Evolutionary conservation across 2,113 vertebrate species (phyloP).

Genomic region (Mastomys natalensis): DNA sequence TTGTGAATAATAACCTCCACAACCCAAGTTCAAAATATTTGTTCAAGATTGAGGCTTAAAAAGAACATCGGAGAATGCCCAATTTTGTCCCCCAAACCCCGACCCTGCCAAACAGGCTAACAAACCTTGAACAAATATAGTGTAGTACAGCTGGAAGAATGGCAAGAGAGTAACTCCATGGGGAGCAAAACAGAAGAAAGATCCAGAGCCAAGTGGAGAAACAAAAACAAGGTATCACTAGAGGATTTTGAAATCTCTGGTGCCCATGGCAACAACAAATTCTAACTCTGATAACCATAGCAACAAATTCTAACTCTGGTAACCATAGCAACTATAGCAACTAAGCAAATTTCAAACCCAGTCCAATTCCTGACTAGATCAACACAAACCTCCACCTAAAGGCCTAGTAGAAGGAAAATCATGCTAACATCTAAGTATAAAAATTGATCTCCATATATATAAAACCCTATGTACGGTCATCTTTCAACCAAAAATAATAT

Average conservation of each 20-base stretch:
- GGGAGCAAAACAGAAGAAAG: constrained; percentile 61
- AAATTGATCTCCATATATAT: constrained; percentile 1
- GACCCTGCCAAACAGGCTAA: background rate
- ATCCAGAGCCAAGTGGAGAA: constrained; percentile 61
- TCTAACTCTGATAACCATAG: constrained; percentile 75
- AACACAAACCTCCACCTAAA: constrained; percentile 64
- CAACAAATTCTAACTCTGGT: constrained; percentile 73
- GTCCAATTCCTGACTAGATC: constrained; percentile 57
- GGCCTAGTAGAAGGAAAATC: constrained; percentile 42
- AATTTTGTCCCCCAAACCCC: background rate
- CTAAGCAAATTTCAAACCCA: constrained; percentile 74
- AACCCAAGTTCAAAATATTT: constrained; percentile 54
- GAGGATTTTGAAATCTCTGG: constrained; percentile 72
- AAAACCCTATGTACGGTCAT: background rate
- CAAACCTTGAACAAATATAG: constrained; percentile 50
- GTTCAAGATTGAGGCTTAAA: background rate
- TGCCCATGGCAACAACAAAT: constrained; percentile 71
- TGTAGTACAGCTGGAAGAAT: constrained; percentile 35
- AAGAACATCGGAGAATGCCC: background rate
- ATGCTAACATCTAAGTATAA: constrained; percentile 41
- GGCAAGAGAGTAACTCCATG: background rate
- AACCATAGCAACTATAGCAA: constrained; percentile 71
- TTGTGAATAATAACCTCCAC: background rate
- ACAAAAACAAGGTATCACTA: constrained; percentile 70
- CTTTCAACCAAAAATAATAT: constrained; percentile 49